Conservation (phyloP, 2,888 invertebrate genomes). For the Mystacides longicornis region DNA sequence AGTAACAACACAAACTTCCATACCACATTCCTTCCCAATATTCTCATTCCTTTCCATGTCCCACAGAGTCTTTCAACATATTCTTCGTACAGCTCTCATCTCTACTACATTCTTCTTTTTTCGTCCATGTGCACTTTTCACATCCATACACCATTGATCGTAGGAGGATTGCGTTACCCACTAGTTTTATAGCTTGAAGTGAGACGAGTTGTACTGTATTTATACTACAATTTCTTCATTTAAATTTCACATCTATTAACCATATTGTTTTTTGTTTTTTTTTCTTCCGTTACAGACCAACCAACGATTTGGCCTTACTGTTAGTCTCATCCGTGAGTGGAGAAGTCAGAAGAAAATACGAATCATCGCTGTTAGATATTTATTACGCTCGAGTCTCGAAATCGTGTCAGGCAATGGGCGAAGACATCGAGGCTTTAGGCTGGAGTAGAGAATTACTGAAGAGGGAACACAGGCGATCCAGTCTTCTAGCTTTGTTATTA, state of each 20-base stretch:
- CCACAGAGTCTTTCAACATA: no score
- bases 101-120: no score
- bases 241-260: not conserved
- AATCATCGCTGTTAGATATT: constrained; percentile 56
- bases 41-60: no score
- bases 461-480: constrained; percentile 60
- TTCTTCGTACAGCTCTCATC: no score
- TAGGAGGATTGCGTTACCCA: no score
- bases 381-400: constrained; percentile 60
- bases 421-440: constrained; percentile 51
- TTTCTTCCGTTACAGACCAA: constrained; percentile 44
- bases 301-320: constrained; percentile 69
- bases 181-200: no score
- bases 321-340: constrained; percentile 67
- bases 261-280: no score
- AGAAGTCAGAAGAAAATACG: constrained; percentile 57
- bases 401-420: constrained; percentile 53
- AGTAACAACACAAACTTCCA: no score
- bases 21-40: no score
- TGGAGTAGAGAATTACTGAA: constrained; percentile 44
- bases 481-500: constrained; percentile 64
- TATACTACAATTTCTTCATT: not conserved
- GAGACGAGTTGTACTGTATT: no score
- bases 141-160: no score
- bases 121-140: no score